These are phyloP conservation scores for Antrozous pallidus DNA, from an alignment of 2,797 vertebrate species.

Conservation along the genomic window DNA sequence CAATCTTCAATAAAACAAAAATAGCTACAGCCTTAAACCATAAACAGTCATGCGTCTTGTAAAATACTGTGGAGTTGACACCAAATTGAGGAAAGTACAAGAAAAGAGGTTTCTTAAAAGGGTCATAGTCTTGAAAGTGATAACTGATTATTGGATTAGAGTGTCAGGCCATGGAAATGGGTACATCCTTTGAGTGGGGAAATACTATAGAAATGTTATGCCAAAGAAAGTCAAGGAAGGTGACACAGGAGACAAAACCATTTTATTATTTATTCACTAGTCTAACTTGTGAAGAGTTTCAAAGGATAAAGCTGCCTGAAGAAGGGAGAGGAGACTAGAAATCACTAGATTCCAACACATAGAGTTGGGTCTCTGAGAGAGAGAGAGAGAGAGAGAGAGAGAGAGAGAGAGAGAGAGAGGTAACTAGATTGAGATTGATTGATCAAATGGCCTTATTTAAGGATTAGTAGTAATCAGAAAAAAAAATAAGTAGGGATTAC, in stretches of 20 bases:
- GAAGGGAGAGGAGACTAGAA: not conserved
- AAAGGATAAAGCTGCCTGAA: not conserved
- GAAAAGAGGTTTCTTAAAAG: conserved; percentile 16
- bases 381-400: not conserved
- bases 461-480: not conserved
- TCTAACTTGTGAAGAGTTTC: not conserved
- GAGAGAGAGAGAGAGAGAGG: not conserved
- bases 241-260: not conserved
- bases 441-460: not conserved
- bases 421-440: not conserved
- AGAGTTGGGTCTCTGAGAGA: not conserved
- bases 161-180: not conserved
- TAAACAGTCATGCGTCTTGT: not conserved
- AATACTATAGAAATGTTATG: not conserved
- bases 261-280: not conserved
- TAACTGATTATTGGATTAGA: not conserved
- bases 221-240: not conserved
- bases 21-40: not conserved
- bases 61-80: not conserved
- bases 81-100: not conserved
- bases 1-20: conserved; percentile 40
- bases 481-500: not conserved
- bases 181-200: not conserved
- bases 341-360: not conserved
- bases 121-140: not conserved